These are phyloP conservation scores for Gila orcuttii DNA, from an alignment of 2,113 vertebrate species.

Conservation along the genomic window DNA sequence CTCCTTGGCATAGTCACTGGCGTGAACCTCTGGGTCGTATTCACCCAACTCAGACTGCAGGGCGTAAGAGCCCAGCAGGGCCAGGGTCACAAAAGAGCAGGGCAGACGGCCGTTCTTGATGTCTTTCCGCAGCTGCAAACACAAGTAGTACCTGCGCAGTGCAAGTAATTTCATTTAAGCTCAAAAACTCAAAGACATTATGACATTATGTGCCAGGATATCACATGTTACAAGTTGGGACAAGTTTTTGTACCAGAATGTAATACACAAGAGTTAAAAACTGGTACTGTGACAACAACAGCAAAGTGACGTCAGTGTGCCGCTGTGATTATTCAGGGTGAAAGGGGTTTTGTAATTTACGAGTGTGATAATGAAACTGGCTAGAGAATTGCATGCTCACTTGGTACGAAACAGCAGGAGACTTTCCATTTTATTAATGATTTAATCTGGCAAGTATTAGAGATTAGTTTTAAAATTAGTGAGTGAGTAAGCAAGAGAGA, in stretches of 20 bases:
- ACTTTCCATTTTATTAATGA: conserved; percentile 39
- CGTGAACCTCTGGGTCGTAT: conserved; percentile 89
- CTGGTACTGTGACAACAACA: background rate
- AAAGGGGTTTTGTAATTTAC: conserved; percentile 17
- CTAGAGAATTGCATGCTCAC: background rate
- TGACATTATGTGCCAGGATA: background rate
- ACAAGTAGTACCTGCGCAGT: conserved; percentile 84
- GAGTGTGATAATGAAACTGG: conserved; percentile 14
- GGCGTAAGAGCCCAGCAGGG: conserved; percentile 93
- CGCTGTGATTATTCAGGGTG: conserved; percentile 8
- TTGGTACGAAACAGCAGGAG: conserved; percentile 12
- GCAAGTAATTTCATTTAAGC: background rate
- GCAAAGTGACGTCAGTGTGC: background rate
- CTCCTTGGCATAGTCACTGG: conserved; percentile 84
- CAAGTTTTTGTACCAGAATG: background rate
- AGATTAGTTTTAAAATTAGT: conserved; percentile 32
- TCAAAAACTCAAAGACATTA: background rate
- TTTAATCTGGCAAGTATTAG: conserved; percentile 2
- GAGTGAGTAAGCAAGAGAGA: background rate
- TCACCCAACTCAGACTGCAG: conserved; percentile 96
- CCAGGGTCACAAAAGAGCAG: conserved; percentile 95
- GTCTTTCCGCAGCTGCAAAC: conserved; percentile 94
- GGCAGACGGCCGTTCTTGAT: conserved; percentile 87
- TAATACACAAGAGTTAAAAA: background rate
- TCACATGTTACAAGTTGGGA: background rate